Conservation (phyloP, 2,888 invertebrate species). For the Andrena haemorrhoa region DNA sequence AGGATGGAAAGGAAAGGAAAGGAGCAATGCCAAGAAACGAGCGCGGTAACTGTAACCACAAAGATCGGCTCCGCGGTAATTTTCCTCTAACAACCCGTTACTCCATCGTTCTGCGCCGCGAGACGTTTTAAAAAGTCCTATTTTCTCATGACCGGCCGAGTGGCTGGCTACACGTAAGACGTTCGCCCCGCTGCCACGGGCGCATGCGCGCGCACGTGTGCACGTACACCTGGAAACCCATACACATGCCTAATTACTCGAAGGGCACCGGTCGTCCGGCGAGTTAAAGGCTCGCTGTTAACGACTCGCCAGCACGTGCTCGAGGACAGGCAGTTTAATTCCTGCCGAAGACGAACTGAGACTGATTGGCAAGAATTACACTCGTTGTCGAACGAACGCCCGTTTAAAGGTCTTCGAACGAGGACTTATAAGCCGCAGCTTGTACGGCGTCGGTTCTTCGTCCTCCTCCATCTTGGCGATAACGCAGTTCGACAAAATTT, state of each 20-base stretch:
- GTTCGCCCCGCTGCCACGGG: too few relatives aligned
- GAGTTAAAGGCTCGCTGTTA: conserved; percentile 58
- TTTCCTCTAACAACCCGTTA: conserved; percentile 70
- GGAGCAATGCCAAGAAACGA: conserved; percentile 53
- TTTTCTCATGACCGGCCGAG: conserved; percentile 66
- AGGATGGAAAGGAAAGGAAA: conserved; percentile 25
- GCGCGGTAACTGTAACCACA: conserved; percentile 70
- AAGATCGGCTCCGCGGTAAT: conserved; percentile 66
- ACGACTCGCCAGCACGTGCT: conserved; percentile 67
- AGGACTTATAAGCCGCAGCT: conserved; percentile 19
- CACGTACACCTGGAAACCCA: conserved; percentile 16
- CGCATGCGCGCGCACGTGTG: background rate
- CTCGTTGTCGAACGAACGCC: conserved; percentile 54
- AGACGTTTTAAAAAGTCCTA: conserved; percentile 63
- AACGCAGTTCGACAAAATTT: too few relatives aligned
- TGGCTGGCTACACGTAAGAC: conserved; percentile 5
- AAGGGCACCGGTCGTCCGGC: conserved; percentile 23
- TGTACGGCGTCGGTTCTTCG: conserved; percentile 1
- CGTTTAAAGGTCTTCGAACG: conserved; percentile 38
- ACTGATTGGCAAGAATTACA: conserved; percentile 66
- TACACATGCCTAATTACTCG: conserved; percentile 50
- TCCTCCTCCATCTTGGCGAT: conserved; percentile 12
- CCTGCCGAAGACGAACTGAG: conserved; percentile 42
- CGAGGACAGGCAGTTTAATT: conserved; percentile 65
- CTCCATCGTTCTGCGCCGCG: conserved; percentile 65